These are phyloP conservation scores for Zaprionus gabonicus DNA, from an alignment of 1,140 invertebrate species.

Conservation along the genomic window DNA sequence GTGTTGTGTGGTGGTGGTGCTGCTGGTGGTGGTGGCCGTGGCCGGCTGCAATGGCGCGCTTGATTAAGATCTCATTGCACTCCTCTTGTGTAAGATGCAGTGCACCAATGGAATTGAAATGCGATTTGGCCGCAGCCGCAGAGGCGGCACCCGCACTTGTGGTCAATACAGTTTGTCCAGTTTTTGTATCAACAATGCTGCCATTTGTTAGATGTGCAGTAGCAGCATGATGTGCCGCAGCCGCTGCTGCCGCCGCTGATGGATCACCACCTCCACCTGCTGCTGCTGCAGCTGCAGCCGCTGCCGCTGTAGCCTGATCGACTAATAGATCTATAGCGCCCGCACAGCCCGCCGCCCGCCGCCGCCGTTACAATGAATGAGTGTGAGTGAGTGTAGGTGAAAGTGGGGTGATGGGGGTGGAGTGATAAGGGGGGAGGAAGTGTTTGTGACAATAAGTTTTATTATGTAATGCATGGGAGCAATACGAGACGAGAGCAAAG, in stretches of 20 bases:
- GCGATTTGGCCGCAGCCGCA: constrained; percentile 76
- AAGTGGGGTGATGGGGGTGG: background rate
- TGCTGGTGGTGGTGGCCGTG: constrained; percentile 84
- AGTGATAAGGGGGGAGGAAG: background rate
- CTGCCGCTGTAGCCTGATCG: constrained; percentile 76
- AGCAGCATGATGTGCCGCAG: constrained; percentile 64
- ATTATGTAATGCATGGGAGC: constrained; percentile 39
- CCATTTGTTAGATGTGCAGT: constrained; percentile 74
- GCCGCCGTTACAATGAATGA: constrained; percentile 28
- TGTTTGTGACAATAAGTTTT: constrained; percentile 2
- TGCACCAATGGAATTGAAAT: constrained; percentile 88
- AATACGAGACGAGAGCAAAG: constrained; percentile 32
- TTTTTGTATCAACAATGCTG: constrained; percentile 82
- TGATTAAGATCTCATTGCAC: constrained; percentile 91
- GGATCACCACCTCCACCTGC: constrained; percentile 58
- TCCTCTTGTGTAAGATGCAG: constrained; percentile 90
- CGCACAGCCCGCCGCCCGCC: constrained; percentile 48
- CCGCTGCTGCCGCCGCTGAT: constrained; percentile 18
- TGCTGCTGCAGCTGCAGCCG: constrained; percentile 68
- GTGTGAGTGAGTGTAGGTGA: constrained; percentile 16
- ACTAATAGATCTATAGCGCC: constrained; percentile 75
- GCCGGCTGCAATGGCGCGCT: constrained; percentile 85
- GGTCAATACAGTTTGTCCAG: constrained; percentile 82
- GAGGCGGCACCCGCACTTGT: constrained; percentile 65
- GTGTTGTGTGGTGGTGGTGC: constrained; percentile 74